These are phyloP conservation scores for Ericerus pela DNA, from an alignment of 1,140 invertebrate species.

Conservation along the genomic window DNA sequence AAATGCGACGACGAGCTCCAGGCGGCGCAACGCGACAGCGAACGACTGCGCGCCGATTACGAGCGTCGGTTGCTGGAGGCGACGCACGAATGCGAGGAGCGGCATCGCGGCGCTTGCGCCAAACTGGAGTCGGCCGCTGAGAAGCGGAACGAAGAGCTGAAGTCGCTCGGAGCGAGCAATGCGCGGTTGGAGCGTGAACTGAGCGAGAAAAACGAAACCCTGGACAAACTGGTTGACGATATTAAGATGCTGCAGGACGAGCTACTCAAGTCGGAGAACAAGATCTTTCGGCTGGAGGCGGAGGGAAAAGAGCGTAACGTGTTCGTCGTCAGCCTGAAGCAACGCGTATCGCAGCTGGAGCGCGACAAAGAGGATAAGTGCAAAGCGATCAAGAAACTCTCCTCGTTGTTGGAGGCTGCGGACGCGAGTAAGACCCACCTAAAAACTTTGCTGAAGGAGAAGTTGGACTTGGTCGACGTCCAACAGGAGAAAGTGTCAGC, in stretches of 20 bases:
- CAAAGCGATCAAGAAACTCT: background rate
- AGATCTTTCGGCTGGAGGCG: background rate
- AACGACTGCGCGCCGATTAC: background rate
- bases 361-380: background rate
- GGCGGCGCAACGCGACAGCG: background rate
- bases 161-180: background rate
- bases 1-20: background rate
- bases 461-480: background rate
- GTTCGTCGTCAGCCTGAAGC: background rate
- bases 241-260: background rate
- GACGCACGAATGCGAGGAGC: background rate
- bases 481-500: background rate
- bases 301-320: background rate
- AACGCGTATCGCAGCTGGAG: background rate
- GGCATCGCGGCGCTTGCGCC: background rate
- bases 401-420: background rate
- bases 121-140: background rate
- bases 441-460: background rate
- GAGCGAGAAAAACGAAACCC: background rate
- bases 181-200: background rate
- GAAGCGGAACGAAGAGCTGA: background rate
- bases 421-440: slow-evolving; percentile 1
- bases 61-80: background rate
- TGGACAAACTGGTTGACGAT: background rate
- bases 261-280: background rate